Conservation (phyloP, 2,888 invertebrate species). For the Napeogenes sylphis region DNA sequence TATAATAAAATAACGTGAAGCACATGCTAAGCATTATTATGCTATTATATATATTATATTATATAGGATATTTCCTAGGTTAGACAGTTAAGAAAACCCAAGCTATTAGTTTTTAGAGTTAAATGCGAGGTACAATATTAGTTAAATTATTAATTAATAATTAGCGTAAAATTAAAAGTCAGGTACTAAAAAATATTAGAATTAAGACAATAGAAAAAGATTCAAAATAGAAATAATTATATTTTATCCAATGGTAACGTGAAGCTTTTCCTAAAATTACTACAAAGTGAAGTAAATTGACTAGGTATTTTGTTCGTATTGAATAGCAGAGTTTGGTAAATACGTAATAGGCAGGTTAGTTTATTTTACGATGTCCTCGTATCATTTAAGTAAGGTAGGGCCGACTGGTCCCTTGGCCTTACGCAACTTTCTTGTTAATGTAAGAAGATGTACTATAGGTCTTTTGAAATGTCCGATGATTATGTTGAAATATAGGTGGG, state of each 20-base stretch:
- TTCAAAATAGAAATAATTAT: neutral
- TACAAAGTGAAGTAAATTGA: slow-evolving; percentile 20
- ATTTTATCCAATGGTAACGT: slow-evolving; percentile 8
- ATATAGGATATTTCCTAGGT: slow-evolving; percentile 11
- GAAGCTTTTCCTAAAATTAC: slow-evolving; percentile 10
- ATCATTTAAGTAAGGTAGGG: slow-evolving; percentile 47
- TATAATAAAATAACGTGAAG: slow-evolving; percentile 12
- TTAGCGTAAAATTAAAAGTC: neutral
- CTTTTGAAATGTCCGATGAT: slow-evolving; percentile 42
- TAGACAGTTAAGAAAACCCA: slow-evolving; percentile 22
- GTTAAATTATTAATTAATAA: neutral
- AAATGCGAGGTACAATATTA: slow-evolving; percentile 7
- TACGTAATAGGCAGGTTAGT: slow-evolving; percentile 32
- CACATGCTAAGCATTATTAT: slow-evolving; percentile 19
- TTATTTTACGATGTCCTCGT: slow-evolving; percentile 43
- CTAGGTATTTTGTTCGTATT: slow-evolving; percentile 21
- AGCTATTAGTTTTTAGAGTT: slow-evolving; percentile 19
- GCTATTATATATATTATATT: too few relatives aligned
- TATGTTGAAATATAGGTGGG: slow-evolving; percentile 38
- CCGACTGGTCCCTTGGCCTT: slow-evolving; percentile 43
- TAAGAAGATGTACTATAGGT: slow-evolving; percentile 44
- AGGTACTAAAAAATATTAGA: neutral
- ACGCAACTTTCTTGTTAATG: slow-evolving; percentile 48
- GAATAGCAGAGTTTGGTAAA: slow-evolving; percentile 26
- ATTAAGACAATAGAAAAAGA: neutral